A percentile compares a stretch with the other conserved stretches of the same genome.
These are phyloP conservation scores for Lota lota DNA, from an alignment of 2,113 vertebrate species.

Conservation along the genomic window DNA sequence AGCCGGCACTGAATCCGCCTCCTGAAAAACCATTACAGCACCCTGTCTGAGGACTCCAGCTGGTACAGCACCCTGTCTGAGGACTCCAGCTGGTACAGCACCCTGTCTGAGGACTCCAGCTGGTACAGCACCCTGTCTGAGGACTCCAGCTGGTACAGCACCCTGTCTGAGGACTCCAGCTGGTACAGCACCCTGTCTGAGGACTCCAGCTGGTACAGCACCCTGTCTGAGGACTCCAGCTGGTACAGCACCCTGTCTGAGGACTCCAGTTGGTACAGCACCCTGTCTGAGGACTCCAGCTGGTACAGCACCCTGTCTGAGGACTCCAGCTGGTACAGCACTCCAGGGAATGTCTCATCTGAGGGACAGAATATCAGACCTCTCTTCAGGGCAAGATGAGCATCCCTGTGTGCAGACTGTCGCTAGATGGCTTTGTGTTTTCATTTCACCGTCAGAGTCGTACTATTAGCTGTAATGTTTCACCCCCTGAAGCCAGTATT, in stretches of 20 bases:
- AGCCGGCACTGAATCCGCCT: slow-evolving; percentile 14
- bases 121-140: slow-evolving; percentile 2
- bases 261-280: too few species aligned
- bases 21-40: slow-evolving; percentile 19
- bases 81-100: too few species aligned
- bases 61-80: too few species aligned
- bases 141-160: too few species aligned
- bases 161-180: too few species aligned
- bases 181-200: too few species aligned
- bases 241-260: slow-evolving; percentile 22
- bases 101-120: too few species aligned
- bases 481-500: not conserved
- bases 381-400: slow-evolving; percentile 16
- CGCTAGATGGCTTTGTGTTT: slow-evolving; percentile 23
- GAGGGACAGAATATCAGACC: slow-evolving; percentile 23
- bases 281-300: too few species aligned
- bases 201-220: not conserved
- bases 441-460: not conserved
- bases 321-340: not conserved
- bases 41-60: too few species aligned
- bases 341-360: slow-evolving; percentile 26
- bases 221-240: too few species aligned
- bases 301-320: too few species aligned
- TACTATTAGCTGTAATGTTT: slow-evolving; percentile 30
- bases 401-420: slow-evolving; percentile 10